Conservation (phyloP, 2,888 invertebrate genomes). For the Cephus pygmeus region DNA sequence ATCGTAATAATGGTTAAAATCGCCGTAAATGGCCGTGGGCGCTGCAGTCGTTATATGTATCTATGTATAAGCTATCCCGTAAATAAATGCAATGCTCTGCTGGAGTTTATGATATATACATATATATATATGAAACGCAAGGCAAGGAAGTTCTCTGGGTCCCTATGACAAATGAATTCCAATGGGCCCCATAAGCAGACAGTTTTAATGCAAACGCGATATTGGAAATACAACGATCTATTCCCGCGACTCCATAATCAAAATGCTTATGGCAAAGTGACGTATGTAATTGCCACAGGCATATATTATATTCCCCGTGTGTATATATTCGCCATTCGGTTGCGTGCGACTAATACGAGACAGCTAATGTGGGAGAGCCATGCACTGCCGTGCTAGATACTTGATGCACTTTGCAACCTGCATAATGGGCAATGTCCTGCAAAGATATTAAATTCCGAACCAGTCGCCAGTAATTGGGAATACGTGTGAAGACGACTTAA, state of each 20-base stretch:
- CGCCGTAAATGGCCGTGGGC: conserved; percentile 57
- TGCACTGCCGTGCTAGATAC: conserved; percentile 9
- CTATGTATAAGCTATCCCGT: background rate
- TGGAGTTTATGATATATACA: background rate
- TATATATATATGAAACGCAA: background rate
- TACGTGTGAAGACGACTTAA: background rate
- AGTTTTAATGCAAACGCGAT: conserved; percentile 30
- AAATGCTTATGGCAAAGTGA: background rate
- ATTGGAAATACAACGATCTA: conserved; percentile 15
- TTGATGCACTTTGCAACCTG: background rate
- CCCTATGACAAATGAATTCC: conserved; percentile 37
- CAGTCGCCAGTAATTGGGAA: background rate
- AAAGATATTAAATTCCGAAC: background rate
- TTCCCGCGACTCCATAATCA: conserved; percentile 5
- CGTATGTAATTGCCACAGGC: background rate
- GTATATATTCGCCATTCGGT: background rate
- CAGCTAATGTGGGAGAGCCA: conserved; percentile 41
- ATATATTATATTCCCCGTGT: background rate
- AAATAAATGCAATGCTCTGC: background rate
- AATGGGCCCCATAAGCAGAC: conserved; percentile 20
- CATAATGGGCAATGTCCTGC: background rate
- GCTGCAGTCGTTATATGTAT: background rate
- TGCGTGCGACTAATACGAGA: conserved; percentile 11
- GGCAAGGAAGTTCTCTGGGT: background rate
- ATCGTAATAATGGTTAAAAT: conserved; percentile 62